Evolutionary conservation across 1,140 invertebrate genomes (phyloP).

Genomic region (Euwallacea similis): DNA sequence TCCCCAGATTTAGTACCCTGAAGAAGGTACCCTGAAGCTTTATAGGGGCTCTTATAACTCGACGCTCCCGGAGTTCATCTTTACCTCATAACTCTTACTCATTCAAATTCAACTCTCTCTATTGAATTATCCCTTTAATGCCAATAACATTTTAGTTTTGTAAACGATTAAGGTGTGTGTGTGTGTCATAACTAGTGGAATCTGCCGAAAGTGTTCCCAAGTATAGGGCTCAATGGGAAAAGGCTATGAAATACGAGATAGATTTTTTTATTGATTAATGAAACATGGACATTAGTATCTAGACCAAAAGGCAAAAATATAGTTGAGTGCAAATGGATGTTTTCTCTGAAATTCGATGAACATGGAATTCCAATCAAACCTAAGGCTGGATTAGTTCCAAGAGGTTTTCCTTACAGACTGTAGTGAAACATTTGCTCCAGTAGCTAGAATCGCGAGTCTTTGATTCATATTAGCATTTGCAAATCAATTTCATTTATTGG

Average conservation of each 20-base stretch:
- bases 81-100: too few relatives aligned
- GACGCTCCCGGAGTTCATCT: too few relatives aligned
- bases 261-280: constrained; percentile 51
- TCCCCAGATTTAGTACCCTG: too few relatives aligned
- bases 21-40: too few relatives aligned
- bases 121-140: too few relatives aligned
- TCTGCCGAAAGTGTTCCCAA: too few relatives aligned
- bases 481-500: constrained; percentile 53
- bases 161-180: too few relatives aligned
- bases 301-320: constrained; percentile 52
- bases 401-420: constrained; percentile 52
- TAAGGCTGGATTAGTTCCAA: constrained; percentile 54
- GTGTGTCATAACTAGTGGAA: too few relatives aligned
- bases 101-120: too few relatives aligned
- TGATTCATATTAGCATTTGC: constrained; percentile 53
- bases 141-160: too few relatives aligned
- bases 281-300: constrained; percentile 52
- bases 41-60: too few relatives aligned
- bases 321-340: constrained; percentile 51
- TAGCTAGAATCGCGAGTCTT: constrained; percentile 42
- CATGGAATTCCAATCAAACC: constrained; percentile 48
- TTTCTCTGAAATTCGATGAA: constrained; percentile 49
- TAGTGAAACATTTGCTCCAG: too few relatives aligned
- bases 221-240: constrained; percentile 49
- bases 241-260: constrained; percentile 51